Base-by-base conservation (phyloP, 2,888 invertebrate genomes). In the Chymomyza fuscimana region DNA sequence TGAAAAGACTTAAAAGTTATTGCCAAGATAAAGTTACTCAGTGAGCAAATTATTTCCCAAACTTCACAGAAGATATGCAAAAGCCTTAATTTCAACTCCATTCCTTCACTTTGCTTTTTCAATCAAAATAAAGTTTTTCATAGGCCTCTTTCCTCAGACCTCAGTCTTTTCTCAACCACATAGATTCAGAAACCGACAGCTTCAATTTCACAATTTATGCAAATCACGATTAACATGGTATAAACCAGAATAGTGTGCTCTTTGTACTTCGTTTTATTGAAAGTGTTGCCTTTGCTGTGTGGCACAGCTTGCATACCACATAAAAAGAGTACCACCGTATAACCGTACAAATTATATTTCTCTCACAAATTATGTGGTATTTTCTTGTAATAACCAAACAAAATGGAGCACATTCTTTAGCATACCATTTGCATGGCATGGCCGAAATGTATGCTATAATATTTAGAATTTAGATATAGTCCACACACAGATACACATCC, bases 261-360 rank as follows among this genome's bases (percentile, higher is more conserved):
- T 16, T 54, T 22, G 54, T 54, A 1, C 16, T 54, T 54, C 1
- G 6, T 54, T 16, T 54, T 22, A 22, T 54, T 54, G 54, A 54
- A 54, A 54, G 54, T 54, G 54, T 54, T 54, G 54, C 54, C 6
- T 16, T 54, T 54, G 54, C 54, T 54, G 54, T 54, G 65, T 67
- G 69, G 66, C 52, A 66, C 58, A 61, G n/a, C 54, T 6, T 46
- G 40, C 40, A 46, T 46, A 12, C 40, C 4, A 46, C 40, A 46
- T 46, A 46, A 10, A 12, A 32, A 46, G 10, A 1, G 40, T 12
- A 46, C 40, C 40, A 12, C 40, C 12, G 12, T 46, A 46, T 12
- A 12, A 46, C 69, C 67, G 65, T 65, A 70, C 74, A 79, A 80
- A 80, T 79, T 77, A 74, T 74, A 80, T 74, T 80, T 77, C 66